Evolutionary conservation across 2,888 invertebrate genomes (phyloP), one percentile per base, ranked within the genome.

Genomic region (Chrysomela aeneicollis): DNA sequence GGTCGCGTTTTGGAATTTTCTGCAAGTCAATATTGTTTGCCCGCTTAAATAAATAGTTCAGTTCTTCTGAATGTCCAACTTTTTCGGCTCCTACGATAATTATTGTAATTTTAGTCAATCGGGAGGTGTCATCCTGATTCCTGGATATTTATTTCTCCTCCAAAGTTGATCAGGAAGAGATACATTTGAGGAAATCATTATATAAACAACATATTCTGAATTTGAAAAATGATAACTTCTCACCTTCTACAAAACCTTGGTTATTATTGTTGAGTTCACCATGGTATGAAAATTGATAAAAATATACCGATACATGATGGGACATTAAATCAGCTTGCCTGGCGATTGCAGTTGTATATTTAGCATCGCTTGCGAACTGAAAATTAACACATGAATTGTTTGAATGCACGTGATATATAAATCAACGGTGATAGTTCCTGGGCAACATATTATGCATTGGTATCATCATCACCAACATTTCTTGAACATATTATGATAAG

Each of bases 251-350:
- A 19, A 26, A 18, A 6, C 26, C 32, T 19, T 53, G 37, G 47
- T 18, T 57, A 15, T 54, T 37, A n/a, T 26, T 10, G 12, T 46
- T 46, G 19, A 67, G 15, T 42, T 18, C n/a, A 8, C 67, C 67
- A 47, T 64, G 52, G 35, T 67, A 61, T 9, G 67, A 64, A 64
- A 67, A 64, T 42, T 67, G 61, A 49, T 67, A 67, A 12, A 67
- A 46, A 35, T 30, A 67, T 18, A 67, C 57, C 12, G 61, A 59
- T 10, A 62, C 51, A 21, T 67, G 59, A 9, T 60, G 62, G 0
- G 57, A 59, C 37, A 64, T 64, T 4, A 67, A 55, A 12, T 61
- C 57, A 17, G 66, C 66, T 10, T 66, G 66, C 58, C 66, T 60
- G 12, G 4, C 22, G 18, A 50, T 17, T 2, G 60, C 26, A 1